Conservation (phyloP, 2,113 vertebrate genomes). For the Paramisgurnus dabryanus region DNA sequence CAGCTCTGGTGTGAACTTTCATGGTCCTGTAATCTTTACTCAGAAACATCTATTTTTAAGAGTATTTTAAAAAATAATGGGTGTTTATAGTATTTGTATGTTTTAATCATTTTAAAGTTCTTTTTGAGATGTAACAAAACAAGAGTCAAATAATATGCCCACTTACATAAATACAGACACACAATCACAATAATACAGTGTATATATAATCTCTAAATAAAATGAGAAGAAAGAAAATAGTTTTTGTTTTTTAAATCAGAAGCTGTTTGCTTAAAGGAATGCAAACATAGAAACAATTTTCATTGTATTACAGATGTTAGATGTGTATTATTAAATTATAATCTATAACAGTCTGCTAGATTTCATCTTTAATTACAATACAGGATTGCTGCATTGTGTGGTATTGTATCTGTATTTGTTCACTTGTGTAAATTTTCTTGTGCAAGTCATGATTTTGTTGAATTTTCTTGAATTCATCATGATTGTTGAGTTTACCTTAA, state of each 20-base stretch:
- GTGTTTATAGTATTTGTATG: conserved; percentile 39
- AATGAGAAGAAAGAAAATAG: too few species aligned
- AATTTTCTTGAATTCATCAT: not conserved
- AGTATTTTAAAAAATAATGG: conserved; percentile 40
- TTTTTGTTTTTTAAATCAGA: too few species aligned
- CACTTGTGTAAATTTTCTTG: not conserved
- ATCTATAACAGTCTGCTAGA: not conserved
- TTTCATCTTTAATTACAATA: not conserved
- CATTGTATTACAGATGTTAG: conserved; percentile 20
- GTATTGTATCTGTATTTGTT: not conserved
- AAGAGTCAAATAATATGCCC: too few species aligned
- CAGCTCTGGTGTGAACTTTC: not conserved
- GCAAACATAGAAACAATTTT: conserved; percentile 53
- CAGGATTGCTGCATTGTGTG: not conserved
- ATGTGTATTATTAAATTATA: conserved; percentile 10
- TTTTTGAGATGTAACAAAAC: conserved; percentile 29
- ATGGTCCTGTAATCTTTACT: not conserved
- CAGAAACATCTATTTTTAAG: conserved; percentile 35
- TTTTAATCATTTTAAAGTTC: conserved; percentile 31
- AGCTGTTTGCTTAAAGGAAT: not conserved
- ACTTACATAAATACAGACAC: too few species aligned
- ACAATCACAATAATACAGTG: too few species aligned
- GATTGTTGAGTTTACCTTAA: conserved; percentile 14
- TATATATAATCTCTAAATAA: too few species aligned
- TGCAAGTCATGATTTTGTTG: not conserved